Percentiles rank a stretch among this genome's conserved stretches.
Conservation (phyloP, 2,797 vertebrate species). For the Megaceryle alcyon region DNA sequence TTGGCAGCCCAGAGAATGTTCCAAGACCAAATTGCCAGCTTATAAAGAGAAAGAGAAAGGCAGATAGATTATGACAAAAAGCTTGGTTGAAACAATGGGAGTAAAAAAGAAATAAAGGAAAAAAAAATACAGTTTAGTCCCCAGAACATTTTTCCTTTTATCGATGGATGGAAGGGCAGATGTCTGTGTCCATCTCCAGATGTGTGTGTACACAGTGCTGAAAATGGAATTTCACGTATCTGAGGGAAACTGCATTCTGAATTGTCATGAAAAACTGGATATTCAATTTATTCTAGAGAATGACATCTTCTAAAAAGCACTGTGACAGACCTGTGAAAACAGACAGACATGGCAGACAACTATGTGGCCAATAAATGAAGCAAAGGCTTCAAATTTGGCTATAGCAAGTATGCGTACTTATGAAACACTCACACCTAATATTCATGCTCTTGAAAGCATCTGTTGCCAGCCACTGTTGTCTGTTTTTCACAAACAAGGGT, state of each 20-base stretch:
- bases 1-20: constrained; percentile 37
- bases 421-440: not conserved
- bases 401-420: not conserved
- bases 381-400: not conserved
- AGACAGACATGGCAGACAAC: not conserved
- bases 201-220: not conserved
- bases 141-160: not conserved
- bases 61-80: not conserved
- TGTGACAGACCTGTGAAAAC: not conserved
- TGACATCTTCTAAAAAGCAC: not conserved
- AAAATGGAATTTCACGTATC: constrained; percentile 11
- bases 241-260: constrained; percentile 10
- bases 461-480: constrained; percentile 15
- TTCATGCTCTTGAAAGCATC: not conserved
- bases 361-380: not conserved
- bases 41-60: constrained; percentile 29
- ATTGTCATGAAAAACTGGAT: not conserved
- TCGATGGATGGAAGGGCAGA: not conserved
- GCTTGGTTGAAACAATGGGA: not conserved
- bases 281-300: not conserved
- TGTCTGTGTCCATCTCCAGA: not conserved
- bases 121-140: not conserved
- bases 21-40: constrained; percentile 10
- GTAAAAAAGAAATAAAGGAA: not conserved
- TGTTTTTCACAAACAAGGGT: not conserved